Percentiles rank a stretch among this genome's conserved stretches.
These are phyloP conservation scores for Ficedula albicollis DNA, from an alignment of 2,797 vertebrate species.

Conservation along the genomic window DNA sequence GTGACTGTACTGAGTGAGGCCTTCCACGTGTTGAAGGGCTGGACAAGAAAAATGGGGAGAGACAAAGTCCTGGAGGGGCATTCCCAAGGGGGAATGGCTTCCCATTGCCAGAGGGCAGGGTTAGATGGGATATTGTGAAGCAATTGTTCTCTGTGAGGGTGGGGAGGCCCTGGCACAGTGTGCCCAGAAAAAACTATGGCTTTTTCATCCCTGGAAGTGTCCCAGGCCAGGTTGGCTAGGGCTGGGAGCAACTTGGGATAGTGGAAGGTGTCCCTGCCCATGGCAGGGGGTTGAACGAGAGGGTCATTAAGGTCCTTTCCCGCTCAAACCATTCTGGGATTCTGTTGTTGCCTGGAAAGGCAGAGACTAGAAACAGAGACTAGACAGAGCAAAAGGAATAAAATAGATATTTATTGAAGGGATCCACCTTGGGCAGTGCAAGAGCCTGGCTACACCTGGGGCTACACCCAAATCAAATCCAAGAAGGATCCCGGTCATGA, in stretches of 20 bases:
- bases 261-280: background rate
- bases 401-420: too few relatives aligned
- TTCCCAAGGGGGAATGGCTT: background rate
- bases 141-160: background rate
- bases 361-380: too few relatives aligned
- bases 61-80: background rate
- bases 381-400: too few relatives aligned
- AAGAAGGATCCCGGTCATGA: too few relatives aligned
- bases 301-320: background rate
- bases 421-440: too few relatives aligned
- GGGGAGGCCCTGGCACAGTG: fast-evolving
- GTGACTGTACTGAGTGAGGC: too few relatives aligned
- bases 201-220: background rate
- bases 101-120: background rate
- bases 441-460: too few relatives aligned
- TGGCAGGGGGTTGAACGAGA: fast-evolving
- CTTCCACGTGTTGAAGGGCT: background rate
- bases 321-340: background rate
- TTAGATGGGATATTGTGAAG: background rate
- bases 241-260: fast-evolving
- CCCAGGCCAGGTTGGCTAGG: fast-evolving
- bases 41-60: background rate
- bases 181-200: background rate
- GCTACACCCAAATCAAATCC: too few relatives aligned
- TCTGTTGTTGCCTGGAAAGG: background rate